Percentiles rank a stretch among this genome's conserved stretches.
Conservation (phyloP, 1,140 invertebrate genomes). For the Capitella teleta region DNA sequence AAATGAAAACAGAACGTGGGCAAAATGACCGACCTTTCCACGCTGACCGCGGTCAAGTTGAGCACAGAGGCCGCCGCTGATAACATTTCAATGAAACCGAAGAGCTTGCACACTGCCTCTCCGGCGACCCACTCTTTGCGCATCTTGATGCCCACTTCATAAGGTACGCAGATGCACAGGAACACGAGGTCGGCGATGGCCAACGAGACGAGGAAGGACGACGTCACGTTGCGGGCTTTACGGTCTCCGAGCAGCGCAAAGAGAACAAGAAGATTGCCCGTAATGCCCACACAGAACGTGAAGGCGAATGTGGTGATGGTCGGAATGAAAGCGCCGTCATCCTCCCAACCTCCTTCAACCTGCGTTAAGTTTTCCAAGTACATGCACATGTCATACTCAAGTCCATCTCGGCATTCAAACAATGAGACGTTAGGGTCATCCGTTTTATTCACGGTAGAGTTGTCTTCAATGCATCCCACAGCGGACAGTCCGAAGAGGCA, state of each 20-base stretch:
- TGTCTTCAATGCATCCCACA: too few species aligned
- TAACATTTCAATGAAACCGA: slow-evolving; percentile 34
- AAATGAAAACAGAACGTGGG: too few species aligned
- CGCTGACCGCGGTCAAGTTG: slow-evolving; percentile 37
- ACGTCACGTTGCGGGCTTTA: slow-evolving; percentile 76
- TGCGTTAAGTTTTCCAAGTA: slow-evolving; percentile 23
- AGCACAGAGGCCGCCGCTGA: slow-evolving; percentile 34
- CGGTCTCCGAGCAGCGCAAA: slow-evolving; percentile 72
- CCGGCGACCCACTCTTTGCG: slow-evolving; percentile 65
- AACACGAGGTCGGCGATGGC: slow-evolving; percentile 84
- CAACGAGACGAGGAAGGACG: slow-evolving; percentile 83
- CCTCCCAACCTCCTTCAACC: slow-evolving; percentile 23
- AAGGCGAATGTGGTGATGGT: slow-evolving; percentile 51
- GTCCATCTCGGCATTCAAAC: too few species aligned
- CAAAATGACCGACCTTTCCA: slow-evolving; percentile 39
- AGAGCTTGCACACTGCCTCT: slow-evolving; percentile 47
- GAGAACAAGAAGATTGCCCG: slow-evolving; percentile 78
- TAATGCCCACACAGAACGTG: slow-evolving; percentile 63
- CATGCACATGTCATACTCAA: too few species aligned
- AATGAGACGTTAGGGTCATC: too few species aligned
- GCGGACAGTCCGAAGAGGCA: too few species aligned
- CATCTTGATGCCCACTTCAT: slow-evolving; percentile 79
- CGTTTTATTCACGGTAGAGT: too few species aligned
- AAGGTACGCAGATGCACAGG: slow-evolving; percentile 73
- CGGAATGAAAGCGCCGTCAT: slow-evolving; percentile 27